phyloP scores from a whole-genome alignment of 1,140 invertebrate genomes.

The Bombus soroeensis region DNA sequence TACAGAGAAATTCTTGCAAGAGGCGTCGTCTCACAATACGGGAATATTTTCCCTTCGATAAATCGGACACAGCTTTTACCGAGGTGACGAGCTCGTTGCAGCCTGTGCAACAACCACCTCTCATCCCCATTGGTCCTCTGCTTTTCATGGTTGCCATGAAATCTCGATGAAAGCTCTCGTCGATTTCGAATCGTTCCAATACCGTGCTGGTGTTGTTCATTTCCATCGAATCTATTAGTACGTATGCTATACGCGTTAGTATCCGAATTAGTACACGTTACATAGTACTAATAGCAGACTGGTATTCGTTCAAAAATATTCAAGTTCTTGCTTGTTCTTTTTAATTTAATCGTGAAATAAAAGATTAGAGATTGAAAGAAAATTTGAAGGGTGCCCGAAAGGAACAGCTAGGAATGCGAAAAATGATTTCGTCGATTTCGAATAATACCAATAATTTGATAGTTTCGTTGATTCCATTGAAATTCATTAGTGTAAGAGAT shows the following conservation, averaged over 20 bases:
- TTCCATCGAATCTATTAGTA: neutral
- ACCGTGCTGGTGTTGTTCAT: neutral
- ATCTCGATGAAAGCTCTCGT: neutral
- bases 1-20: slow-evolving; percentile 1
- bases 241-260: neutral
- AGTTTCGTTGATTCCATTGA: neutral
- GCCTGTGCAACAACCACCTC: slow-evolving; percentile 5
- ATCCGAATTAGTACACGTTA: neutral
- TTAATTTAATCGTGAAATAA: too few species aligned
- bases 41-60: slow-evolving; percentile 52
- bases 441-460: neutral
- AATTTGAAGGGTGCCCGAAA: too few species aligned
- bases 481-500: neutral
- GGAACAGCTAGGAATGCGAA: neutral
- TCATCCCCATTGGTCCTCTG: too few species aligned
- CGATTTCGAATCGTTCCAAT: neutral
- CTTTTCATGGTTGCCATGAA: slow-evolving; percentile 22
- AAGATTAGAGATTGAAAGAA: too few species aligned
- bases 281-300: too few species aligned
- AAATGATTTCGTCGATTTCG: neutral
- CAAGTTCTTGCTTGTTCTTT: too few species aligned
- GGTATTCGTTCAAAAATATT: too few species aligned
- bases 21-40: slow-evolving; percentile 22
- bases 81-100: slow-evolving; percentile 31
- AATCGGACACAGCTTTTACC: slow-evolving; percentile 37